Evolutionary conservation across 2,888 invertebrate species (phyloP), one percentile per base, ranked within the genome.

Genomic region (Nyleta sp.): DNA sequence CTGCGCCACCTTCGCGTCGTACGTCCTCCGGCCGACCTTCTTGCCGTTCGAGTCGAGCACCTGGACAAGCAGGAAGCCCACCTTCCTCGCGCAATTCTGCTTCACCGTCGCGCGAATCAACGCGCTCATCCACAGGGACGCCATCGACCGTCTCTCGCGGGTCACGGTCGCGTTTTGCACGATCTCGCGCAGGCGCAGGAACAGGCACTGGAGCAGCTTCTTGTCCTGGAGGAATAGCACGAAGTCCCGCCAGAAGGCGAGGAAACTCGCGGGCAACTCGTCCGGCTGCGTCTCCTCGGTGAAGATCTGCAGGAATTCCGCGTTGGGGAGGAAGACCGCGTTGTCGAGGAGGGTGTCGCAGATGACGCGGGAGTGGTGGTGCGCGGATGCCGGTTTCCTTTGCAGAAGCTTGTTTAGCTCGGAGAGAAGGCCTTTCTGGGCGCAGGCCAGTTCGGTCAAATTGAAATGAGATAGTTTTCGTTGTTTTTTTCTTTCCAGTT

Each of bases 81-180:
- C 70, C 10, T 65, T 44, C 57, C 83, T 85, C 13, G 84, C 91
- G 7, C 88, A 80, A 79, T 91, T 91, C 0, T 91, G 89, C 86
- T 91, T 92, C 48, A 90, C 83, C 22, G 87, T 75, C 52, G 92
- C 91, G 65, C 87, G 87, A 46, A 92, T 88, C 80, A 93, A 92
- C 82, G 92, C 91, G 57, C 91, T 91, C 17, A 92, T 87, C 93
- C 93, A 93, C 24, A 92, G 86, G n/a, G 93, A 91, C 79, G 92
- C 92, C 17, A 92, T 86, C 7, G 87, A 83, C 40, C 91, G 86
- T 85, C 86, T 92, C 15, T 88, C 83, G 7, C 82, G 78, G 22
- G 84, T 84, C 59, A 86, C 86, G 50, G 89, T 84, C 65, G 86
- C 85, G 64, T 86, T 84, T 78, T 92, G 87, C 18, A 92, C 90